A percentile compares a stretch with the other conserved stretches of the same genome.
phyloP scores from a whole-genome alignment of 2,888 invertebrate species.

The Scaptomyza reducta region DNA sequence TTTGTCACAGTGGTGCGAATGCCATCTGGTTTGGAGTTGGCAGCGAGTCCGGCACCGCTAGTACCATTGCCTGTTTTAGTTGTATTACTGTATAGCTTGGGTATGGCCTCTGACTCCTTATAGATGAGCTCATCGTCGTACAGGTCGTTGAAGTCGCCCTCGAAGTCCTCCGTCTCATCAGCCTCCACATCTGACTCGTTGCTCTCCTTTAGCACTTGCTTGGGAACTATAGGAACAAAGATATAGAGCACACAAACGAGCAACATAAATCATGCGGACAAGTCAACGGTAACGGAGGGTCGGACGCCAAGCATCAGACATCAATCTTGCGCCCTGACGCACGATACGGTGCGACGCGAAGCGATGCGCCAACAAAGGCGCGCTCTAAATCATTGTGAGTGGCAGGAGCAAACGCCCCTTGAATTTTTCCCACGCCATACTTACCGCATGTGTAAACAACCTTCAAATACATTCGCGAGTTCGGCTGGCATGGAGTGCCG shows the following conservation, averaged over 20 bases:
- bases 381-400: conserved; percentile 58
- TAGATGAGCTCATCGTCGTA: conserved; percentile 86
- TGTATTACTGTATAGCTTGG: conserved; percentile 84
- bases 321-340: conserved; percentile 40
- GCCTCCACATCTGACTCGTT: conserved; percentile 91
- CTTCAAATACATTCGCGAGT: conserved; percentile 93
- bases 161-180: conserved; percentile 88
- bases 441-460: conserved; percentile 95
- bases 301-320: conserved; percentile 38
- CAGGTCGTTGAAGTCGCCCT: conserved; percentile 85
- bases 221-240: conserved; percentile 87
- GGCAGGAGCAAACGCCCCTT: conserved; percentile 38
- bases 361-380: conserved; percentile 51
- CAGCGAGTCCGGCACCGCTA: conserved; percentile 28
- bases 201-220: conserved; percentile 92
- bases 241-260: conserved; percentile 44
- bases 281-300: conserved; percentile 38
- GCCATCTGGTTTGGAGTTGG: conserved; percentile 49
- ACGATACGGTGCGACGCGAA: conserved; percentile 26
- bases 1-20: conserved; percentile 57
- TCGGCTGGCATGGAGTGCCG: conserved; percentile 91
- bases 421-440: conserved; percentile 80
- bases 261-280: conserved; percentile 53
- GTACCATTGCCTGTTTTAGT: conserved; percentile 70
- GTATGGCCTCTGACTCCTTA: conserved; percentile 86